A percentile compares a stretch with the other conserved stretches of the same genome.
phyloP scores from a whole-genome alignment of 2,888 invertebrate genomes.

The Sminthurinus aureus region DNA sequence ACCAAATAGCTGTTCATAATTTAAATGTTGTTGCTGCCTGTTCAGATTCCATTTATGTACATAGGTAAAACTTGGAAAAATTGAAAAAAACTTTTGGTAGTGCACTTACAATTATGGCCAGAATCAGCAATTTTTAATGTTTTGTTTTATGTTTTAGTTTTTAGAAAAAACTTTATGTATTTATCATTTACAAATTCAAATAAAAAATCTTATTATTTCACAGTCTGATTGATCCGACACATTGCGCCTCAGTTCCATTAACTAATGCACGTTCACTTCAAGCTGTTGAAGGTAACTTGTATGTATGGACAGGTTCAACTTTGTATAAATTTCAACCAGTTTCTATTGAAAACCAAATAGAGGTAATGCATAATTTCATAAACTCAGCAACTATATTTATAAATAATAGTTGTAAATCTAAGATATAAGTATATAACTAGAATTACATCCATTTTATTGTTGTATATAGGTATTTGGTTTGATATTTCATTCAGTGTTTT shows the following conservation, averaged over 20 bases:
- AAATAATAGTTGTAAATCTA: too few species aligned
- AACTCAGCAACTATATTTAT: too few species aligned
- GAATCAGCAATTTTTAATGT: too few species aligned
- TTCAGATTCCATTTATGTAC: constrained; percentile 53
- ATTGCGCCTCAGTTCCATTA: constrained; percentile 66
- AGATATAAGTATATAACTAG: too few species aligned
- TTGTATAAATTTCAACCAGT: constrained; percentile 66
- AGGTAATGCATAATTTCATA: constrained; percentile 59
- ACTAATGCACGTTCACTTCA: constrained; percentile 65
- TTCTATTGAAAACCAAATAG: constrained; percentile 67
- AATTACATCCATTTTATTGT: not conserved
- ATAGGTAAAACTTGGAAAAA: constrained; percentile 60
- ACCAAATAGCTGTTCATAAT: constrained; percentile 54
- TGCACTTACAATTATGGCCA: not conserved
- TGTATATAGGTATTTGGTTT: not conserved
- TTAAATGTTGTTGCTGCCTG: constrained; percentile 56
- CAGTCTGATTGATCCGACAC: constrained; percentile 64
- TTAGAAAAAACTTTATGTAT: not conserved
- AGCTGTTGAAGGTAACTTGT: constrained; percentile 66
- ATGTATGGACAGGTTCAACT: constrained; percentile 64
- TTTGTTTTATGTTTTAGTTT: too few species aligned
- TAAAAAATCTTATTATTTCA: not conserved
- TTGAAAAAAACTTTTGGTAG: constrained; percentile 15
- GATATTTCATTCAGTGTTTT: too few species aligned
- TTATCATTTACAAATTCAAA: not conserved